Conservation (phyloP, 2,113 vertebrate species). For the Etheostoma cragini region DNA sequence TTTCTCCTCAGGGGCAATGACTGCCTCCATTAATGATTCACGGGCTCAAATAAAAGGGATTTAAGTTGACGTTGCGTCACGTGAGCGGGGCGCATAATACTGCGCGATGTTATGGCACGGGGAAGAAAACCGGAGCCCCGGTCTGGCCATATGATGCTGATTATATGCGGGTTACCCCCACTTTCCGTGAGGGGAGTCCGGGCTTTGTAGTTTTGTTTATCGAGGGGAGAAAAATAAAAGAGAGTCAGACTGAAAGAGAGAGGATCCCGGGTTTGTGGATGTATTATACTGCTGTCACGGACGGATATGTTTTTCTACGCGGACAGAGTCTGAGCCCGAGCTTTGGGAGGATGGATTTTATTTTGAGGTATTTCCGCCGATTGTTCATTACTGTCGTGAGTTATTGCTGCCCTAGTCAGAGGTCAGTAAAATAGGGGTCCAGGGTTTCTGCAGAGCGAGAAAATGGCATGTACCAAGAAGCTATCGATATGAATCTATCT, state of each 20-base stretch:
- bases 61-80: conserved; percentile 98
- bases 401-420: conserved; percentile 92
- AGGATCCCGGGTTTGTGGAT: conserved; percentile 74
- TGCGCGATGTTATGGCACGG: conserved; percentile 93
- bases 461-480: conserved; percentile 45
- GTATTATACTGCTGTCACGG: conserved; percentile 80
- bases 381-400: conserved; percentile 97
- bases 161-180: conserved; percentile 88
- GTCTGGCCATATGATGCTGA: conserved; percentile 91
- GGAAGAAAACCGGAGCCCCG: conserved; percentile 88
- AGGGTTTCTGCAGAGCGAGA: conserved; percentile 46
- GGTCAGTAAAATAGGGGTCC: conserved; percentile 86
- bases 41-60: conserved; percentile 96
- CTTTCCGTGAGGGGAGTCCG: conserved; percentile 89
- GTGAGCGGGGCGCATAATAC: conserved; percentile 95
- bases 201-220: conserved; percentile 80
- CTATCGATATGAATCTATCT: conserved; percentile 26
- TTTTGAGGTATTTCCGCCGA: conserved; percentile 99
- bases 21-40: conserved; percentile 93
- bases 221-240: conserved; percentile 47
- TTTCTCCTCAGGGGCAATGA: conserved; percentile 83
- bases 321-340: conserved; percentile 75
- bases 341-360: conserved; percentile 96
- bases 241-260: conserved; percentile 52
- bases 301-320: conserved; percentile 85